phyloP scores from a whole-genome alignment of 2,113 vertebrate genomes.

The Tylochromis polylepis region DNA sequence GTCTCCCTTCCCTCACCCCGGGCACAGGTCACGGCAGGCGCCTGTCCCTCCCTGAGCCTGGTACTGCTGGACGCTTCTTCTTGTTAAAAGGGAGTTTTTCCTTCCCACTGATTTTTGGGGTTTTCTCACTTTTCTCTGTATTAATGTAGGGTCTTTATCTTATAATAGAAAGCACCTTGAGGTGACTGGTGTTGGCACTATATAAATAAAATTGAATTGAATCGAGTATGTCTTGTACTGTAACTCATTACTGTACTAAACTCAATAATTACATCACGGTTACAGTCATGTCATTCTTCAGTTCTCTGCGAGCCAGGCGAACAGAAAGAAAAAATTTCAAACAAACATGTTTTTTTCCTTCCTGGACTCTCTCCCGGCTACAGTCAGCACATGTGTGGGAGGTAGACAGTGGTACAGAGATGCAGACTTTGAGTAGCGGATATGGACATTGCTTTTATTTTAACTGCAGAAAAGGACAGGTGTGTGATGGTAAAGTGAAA shows the following conservation, averaged over 20 bases:
- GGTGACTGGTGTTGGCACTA: not conserved
- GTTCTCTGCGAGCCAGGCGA: not conserved
- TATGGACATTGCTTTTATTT: not conserved
- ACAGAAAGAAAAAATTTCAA: too few relatives aligned
- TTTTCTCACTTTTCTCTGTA: not conserved
- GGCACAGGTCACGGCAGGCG: too few relatives aligned
- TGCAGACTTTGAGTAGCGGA: not conserved
- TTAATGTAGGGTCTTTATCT: not conserved
- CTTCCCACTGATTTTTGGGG: too few relatives aligned
- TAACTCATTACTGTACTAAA: not conserved
- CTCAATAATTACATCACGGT: not conserved
- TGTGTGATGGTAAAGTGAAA: fast-evolving
- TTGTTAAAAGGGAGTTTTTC: too few relatives aligned
- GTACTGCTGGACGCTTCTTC: too few relatives aligned
- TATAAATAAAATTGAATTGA: not conserved
- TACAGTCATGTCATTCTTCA: not conserved
- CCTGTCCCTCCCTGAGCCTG: too few relatives aligned
- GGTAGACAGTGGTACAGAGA: not conserved
- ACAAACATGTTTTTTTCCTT: not conserved
- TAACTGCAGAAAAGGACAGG: not conserved
- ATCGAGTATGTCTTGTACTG: not conserved
- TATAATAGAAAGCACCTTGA: fast-evolving
- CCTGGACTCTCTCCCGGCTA: not conserved
- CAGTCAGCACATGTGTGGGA: not conserved
- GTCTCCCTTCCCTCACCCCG: too few relatives aligned